A percentile compares a stretch with the other conserved stretches of the same genome.
Conservation (phyloP, 2,888 invertebrate genomes). For the Philhelius pedissequus region DNA sequence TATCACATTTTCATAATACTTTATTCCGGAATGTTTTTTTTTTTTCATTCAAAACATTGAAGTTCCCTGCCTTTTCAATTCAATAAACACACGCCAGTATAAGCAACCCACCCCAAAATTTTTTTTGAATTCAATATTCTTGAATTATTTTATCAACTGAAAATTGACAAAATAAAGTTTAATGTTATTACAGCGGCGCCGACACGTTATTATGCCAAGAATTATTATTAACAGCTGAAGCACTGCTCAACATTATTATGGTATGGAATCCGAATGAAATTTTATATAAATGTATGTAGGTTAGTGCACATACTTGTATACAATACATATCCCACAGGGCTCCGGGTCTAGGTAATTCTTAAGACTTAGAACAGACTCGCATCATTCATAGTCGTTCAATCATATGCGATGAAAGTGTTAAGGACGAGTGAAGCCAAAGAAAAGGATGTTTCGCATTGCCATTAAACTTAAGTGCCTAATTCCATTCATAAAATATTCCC, state of each 20-base stretch:
- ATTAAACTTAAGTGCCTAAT: conserved; percentile 65
- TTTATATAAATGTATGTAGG: too few species aligned
- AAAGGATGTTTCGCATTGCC: conserved; percentile 58
- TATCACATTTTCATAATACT: too few species aligned
- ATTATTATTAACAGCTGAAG: conserved; percentile 27
- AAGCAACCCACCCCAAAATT: neutral
- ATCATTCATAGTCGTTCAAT: conserved; percentile 53
- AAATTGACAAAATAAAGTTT: conserved; percentile 60
- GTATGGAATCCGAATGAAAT: conserved; percentile 42
- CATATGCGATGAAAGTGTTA: conserved; percentile 60
- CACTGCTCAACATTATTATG: neutral
- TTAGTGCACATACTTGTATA: too few species aligned
- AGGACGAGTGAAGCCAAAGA: conserved; percentile 56
- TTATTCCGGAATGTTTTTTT: neutral
- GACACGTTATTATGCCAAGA: conserved; percentile 25
- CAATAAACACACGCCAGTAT: neutral
- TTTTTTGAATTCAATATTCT: neutral
- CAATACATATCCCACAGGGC: neutral
- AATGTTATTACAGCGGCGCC: conserved; percentile 61
- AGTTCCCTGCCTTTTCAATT: neutral
- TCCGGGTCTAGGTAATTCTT: neutral
- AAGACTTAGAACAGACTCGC: conserved; percentile 25
- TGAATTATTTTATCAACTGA: conserved; percentile 42
- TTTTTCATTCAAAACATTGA: neutral
- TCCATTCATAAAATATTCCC: neutral